Evolutionary conservation across 2,113 vertebrate genomes (phyloP), one percentile per base, ranked within the genome.

Genomic region (Hippocampus abdominalis): DNA sequence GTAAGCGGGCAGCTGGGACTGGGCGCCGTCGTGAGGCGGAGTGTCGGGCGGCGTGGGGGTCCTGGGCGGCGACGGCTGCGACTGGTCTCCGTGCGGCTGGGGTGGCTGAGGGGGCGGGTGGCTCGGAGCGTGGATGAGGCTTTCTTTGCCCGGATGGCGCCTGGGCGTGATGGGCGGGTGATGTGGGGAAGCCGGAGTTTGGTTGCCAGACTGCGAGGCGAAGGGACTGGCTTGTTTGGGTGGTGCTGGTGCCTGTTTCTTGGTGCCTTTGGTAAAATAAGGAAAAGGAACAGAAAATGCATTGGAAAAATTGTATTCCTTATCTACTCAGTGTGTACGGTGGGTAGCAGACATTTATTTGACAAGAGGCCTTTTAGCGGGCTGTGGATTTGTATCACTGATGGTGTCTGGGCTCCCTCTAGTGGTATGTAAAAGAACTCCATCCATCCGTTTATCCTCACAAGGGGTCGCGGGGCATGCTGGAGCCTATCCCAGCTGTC

Each of bases 171-270:
- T 80, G 2, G 91, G 84, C 13, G 90, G 90, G 75, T 95, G 89
- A 20, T 89, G 74, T 10, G 72, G 11, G 8, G 84, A 78, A 71
- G 70, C 25, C 2, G 87, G 27, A 36, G 66, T 66, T 32, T 88
- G 85, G 81, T 53, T 83, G 81, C 42, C 63, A 86, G 72, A 66
- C 77, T 21, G 89, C 2, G 0, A 89, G 84, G 91, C 88, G 0
- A 93, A 93, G 0, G 92, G 94, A 83, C 93, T 94, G 74, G 91
- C 88, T 51, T 91, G 94, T 69, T 94, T 96, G 0, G 96, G 96
- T 1, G 96, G 97, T 0, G 97, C 95, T 0, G 97, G 97, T 0
- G 96, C 96, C 11, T 95, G 97, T 77, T 98, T 99, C 66, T 99
- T 99, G 66, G 95, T 89, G 51, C 93, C 97, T 98, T 16, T 29